A percentile compares a stretch with the other conserved stretches of the same genome.
phyloP scores from a whole-genome alignment of 2,113 vertebrate genomes.

The Syrmaticus mikado region DNA sequence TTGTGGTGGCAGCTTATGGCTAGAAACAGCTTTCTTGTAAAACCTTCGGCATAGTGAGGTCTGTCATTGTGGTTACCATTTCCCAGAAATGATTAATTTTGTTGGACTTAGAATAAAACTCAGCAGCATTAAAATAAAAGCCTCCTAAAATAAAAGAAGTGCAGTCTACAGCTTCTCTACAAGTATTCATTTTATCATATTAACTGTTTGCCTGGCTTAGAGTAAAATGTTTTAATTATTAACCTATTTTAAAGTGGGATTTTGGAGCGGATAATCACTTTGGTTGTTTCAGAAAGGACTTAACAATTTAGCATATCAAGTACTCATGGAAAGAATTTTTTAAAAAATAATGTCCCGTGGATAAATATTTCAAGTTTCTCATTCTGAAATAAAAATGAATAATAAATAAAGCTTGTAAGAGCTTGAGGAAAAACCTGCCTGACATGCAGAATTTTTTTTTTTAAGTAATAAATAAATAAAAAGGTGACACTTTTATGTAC shows the following conservation, averaged over 20 bases:
- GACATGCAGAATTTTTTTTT: background rate
- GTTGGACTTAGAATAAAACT: conserved; percentile 37
- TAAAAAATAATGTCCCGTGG: conserved; percentile 62
- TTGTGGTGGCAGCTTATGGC: conserved; percentile 39
- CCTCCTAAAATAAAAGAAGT: background rate
- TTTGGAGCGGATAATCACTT: conserved; percentile 35
- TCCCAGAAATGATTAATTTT: conserved; percentile 69
- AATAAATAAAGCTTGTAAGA: conserved; percentile 67
- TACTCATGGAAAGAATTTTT: conserved; percentile 45
- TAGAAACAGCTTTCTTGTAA: conserved; percentile 51
- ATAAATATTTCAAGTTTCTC: conserved; percentile 74
- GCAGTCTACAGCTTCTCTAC: background rate
- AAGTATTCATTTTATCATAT: conserved; percentile 18
- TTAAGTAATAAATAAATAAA: conserved; percentile 37
- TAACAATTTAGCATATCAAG: conserved; percentile 54
- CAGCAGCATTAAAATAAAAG: background rate
- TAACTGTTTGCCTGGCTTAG: conserved; percentile 19
- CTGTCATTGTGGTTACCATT: conserved; percentile 45
- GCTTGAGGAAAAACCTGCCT: conserved; percentile 50
- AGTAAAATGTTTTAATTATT: conserved; percentile 62
- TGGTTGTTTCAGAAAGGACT: conserved; percentile 20
- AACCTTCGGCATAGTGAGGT: background rate
- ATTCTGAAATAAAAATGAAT: conserved; percentile 69
- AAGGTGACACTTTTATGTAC: background rate
- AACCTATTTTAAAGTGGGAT: conserved; percentile 53